These are phyloP conservation scores for Holacanthus passer DNA, from an alignment of 2,113 vertebrate species.

Conservation along the genomic window DNA sequence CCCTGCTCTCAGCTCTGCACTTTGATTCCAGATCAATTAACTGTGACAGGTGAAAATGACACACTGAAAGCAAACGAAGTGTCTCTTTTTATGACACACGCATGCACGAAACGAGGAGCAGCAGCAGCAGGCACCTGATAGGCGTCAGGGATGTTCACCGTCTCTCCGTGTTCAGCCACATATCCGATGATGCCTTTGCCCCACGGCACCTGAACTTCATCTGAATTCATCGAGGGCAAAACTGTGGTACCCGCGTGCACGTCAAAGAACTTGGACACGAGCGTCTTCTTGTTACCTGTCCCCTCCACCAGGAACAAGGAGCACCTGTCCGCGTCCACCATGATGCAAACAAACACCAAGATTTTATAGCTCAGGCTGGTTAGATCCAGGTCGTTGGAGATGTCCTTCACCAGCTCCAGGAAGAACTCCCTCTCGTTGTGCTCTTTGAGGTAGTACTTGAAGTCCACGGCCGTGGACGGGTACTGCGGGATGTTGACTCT, in stretches of 20 bases:
- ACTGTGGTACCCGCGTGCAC: slow-evolving; percentile 95
- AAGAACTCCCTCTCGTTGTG: slow-evolving; percentile 97
- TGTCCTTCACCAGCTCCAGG: slow-evolving; percentile 98
- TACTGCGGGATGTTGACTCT: slow-evolving; percentile 97
- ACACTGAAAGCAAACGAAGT: slow-evolving; percentile 15
- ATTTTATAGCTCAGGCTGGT: slow-evolving; percentile 98
- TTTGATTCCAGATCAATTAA: slow-evolving; percentile 28
- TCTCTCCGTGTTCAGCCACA: slow-evolving; percentile 97
- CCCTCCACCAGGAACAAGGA: slow-evolving; percentile 97
- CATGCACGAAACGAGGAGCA: slow-evolving; percentile 46
- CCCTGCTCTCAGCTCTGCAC: slow-evolving; percentile 8
- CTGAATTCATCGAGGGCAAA: slow-evolving; percentile 92
- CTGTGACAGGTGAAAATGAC: slow-evolving; percentile 22
- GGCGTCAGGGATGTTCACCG: slow-evolving; percentile 96
- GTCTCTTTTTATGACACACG: slow-evolving; percentile 39
- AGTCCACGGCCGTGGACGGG: slow-evolving; percentile 95
- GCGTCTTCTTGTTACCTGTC: slow-evolving; percentile 92
- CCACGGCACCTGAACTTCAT: slow-evolving; percentile 98
- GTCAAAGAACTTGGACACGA: slow-evolving; percentile 98
- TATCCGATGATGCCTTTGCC: slow-evolving; percentile 99
- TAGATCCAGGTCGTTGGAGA: slow-evolving; percentile 97
- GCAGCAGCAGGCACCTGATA: slow-evolving; percentile 92
- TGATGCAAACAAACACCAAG: slow-evolving; percentile 96
- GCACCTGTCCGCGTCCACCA: slow-evolving; percentile 97
- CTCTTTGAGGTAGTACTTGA: slow-evolving; percentile 96